A percentile compares a stretch with the other conserved stretches of the same genome.
These are phyloP conservation scores for Eurosta solidaginis DNA, from an alignment of 1,140 invertebrate species.

Conservation along the genomic window DNA sequence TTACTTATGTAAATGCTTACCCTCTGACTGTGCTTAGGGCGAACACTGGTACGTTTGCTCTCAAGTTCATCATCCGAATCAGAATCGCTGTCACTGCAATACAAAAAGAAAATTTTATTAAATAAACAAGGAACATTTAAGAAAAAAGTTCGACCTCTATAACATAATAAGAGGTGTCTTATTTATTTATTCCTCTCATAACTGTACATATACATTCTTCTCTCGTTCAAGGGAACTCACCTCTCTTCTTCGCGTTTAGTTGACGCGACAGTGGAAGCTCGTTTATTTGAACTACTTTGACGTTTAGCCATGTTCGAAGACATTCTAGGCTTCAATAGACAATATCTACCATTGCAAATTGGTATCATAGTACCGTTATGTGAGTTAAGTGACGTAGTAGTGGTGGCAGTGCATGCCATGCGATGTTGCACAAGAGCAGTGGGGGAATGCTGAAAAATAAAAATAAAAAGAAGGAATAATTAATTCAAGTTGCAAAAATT, in stretches of 20 bases:
- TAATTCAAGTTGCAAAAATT: too few species aligned
- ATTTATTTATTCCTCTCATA: too few species aligned
- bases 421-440: background rate
- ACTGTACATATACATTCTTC: too few species aligned
- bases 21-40: slow-evolving; percentile 61
- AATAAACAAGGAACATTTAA: too few species aligned
- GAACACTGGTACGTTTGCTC: slow-evolving; percentile 50
- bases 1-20: slow-evolving; percentile 51
- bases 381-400: background rate
- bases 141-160: too few species aligned
- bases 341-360: background rate
- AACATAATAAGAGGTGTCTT: too few species aligned
- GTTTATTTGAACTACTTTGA: background rate
- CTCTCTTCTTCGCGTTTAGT: slow-evolving; percentile 31
- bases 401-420: background rate
- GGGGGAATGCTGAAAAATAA: background rate
- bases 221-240: background rate
- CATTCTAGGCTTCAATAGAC: background rate
- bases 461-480: background rate
- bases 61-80: slow-evolving; percentile 66
- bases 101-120: background rate
- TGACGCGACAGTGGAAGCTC: background rate
- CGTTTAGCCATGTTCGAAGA: background rate
- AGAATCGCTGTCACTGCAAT: slow-evolving; percentile 63
- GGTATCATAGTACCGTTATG: background rate